Conservation (phyloP, 2,888 invertebrate species). For the Stenoptilia bipunctidactyla region DNA sequence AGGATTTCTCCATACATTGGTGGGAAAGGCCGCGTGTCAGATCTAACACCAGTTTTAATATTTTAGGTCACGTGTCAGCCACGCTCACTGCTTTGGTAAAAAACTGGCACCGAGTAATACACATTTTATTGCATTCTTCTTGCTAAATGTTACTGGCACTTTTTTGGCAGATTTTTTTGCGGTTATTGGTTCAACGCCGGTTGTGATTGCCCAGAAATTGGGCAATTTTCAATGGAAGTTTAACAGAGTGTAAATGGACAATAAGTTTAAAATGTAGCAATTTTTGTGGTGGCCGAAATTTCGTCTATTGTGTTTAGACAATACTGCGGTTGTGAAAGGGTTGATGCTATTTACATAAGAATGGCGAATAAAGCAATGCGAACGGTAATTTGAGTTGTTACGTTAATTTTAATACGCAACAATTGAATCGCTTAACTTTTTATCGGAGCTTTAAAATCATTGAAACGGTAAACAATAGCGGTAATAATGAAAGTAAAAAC, state of each 20-base stretch:
- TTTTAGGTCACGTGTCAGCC: slow-evolving; percentile 53
- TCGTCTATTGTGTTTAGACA: not conserved
- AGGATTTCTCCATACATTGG: slow-evolving; percentile 62
- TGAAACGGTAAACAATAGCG: too few relatives aligned
- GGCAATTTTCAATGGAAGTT: slow-evolving; percentile 27
- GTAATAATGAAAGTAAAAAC: too few relatives aligned
- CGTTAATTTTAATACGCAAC: too few relatives aligned
- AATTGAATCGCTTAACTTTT: too few relatives aligned
- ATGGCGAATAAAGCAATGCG: not conserved
- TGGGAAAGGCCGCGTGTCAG: slow-evolving; percentile 69
- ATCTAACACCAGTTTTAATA: slow-evolving; percentile 71
- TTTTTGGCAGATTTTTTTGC: slow-evolving; percentile 44
- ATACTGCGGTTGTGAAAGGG: not conserved
- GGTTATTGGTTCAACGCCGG: slow-evolving; percentile 32
- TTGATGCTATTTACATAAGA: not conserved
- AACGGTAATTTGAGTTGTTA: too few relatives aligned
- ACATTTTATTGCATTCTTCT: slow-evolving; percentile 65
- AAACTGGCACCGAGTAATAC: slow-evolving; percentile 62
- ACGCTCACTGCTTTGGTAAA: slow-evolving; percentile 63
- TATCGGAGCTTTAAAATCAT: too few relatives aligned
- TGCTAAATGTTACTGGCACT: slow-evolving; percentile 54
- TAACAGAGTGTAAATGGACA: slow-evolving; percentile 2
- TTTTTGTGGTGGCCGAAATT: not conserved
- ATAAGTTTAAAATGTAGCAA: slow-evolving; percentile 3
- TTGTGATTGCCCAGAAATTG: slow-evolving; percentile 51